A percentile compares a stretch with the other conserved stretches of the same genome.
Evolutionary conservation across 2,888 invertebrate genomes (phyloP).

Genomic region (Coleophora flavipennella): DNA sequence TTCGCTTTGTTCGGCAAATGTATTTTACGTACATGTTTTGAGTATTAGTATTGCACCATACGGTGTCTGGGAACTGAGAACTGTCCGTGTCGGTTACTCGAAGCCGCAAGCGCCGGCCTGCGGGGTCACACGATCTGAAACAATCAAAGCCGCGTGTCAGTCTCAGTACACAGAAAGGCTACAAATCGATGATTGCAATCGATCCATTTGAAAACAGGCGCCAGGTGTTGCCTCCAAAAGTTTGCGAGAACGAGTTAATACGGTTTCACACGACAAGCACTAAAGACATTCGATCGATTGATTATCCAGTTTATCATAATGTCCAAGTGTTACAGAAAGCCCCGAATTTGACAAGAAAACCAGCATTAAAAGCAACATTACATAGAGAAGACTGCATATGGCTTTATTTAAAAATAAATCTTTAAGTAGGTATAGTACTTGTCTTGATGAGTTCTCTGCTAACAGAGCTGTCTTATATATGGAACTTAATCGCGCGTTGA

Average conservation of each 20-base stretch:
- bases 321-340: no score
- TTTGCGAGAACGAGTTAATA: not conserved
- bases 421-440: no score
- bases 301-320: no score
- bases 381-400: no score
- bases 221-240: slow-evolving; percentile 2
- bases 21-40: slow-evolving; percentile 21
- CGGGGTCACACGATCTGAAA: slow-evolving; percentile 53
- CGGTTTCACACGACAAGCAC: not conserved
- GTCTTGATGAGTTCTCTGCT: no score
- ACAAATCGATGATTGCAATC: slow-evolving; percentile 31
- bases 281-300: no score
- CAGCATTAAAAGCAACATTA: no score
- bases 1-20: slow-evolving; percentile 19
- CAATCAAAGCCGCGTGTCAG: slow-evolving; percentile 29
- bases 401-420: no score
- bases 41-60: slow-evolving; percentile 32
- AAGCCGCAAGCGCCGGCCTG: slow-evolving; percentile 44
- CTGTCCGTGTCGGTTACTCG: slow-evolving; percentile 30
- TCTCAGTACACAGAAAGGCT: slow-evolving; percentile 22
- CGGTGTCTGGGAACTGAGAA: slow-evolving; percentile 11
- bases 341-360: no score
- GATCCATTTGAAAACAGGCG: slow-evolving; percentile 7
- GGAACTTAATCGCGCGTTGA: no score
- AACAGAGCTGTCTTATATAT: no score